Evolutionary conservation across 1,140 invertebrate genomes (phyloP).

Genomic region (Coptotermes formosanus): DNA sequence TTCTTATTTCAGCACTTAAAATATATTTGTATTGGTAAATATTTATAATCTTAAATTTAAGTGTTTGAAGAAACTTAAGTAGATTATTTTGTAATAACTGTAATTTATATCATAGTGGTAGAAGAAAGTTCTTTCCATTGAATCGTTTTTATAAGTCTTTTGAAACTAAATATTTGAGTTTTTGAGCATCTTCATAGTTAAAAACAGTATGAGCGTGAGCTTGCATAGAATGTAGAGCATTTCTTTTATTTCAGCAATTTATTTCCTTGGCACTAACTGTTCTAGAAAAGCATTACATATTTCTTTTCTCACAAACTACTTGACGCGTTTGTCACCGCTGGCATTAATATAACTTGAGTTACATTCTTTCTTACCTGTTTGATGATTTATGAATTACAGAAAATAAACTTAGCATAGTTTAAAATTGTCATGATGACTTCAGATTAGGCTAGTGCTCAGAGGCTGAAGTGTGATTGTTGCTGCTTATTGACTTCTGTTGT

Average conservation of each 20-base stretch:
- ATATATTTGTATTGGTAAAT: too few relatives aligned
- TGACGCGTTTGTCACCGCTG: neutral
- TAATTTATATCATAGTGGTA: too few relatives aligned
- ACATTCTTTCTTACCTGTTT: conserved; percentile 16
- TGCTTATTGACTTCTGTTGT: conserved; percentile 29
- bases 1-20: too few relatives aligned
- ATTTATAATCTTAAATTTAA: too few relatives aligned
- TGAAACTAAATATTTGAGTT: too few relatives aligned
- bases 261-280: conserved; percentile 10
- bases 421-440: neutral
- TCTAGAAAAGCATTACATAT: neutral
- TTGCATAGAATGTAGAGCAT: neutral
- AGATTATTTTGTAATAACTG: too few relatives aligned
- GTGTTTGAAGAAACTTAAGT: too few relatives aligned
- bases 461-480: conserved; percentile 28
- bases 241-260: neutral
- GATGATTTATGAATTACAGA: conserved; percentile 11
- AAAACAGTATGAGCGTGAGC: neutral
- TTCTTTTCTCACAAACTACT: neutral
- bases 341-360: conserved; percentile 3
- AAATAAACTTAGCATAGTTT: conserved; percentile 17
- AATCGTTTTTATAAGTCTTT: too few relatives aligned
- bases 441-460: neutral
- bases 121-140: too few relatives aligned
- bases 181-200: too few relatives aligned